Percentiles rank a stretch among this genome's conserved stretches.
phyloP scores from a whole-genome alignment of 2,113 vertebrate species.

The Nannobrachium achirus region DNA sequence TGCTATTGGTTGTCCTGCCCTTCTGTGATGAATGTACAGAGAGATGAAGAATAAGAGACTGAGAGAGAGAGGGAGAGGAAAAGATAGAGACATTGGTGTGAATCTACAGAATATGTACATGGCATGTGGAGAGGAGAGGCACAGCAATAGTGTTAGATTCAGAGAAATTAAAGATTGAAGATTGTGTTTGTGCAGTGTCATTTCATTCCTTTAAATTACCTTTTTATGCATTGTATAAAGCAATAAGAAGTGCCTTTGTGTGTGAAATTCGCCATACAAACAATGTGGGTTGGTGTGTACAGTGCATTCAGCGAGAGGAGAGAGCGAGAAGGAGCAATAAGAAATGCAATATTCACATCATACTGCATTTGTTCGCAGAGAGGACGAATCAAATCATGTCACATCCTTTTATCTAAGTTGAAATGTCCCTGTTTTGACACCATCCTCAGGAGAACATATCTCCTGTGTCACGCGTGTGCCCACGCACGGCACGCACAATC shows the following conservation, averaged over 20 bases:
- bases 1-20: too few relatives aligned
- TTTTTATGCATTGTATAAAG: too few relatives aligned
- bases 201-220: too few relatives aligned
- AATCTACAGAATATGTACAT: too few relatives aligned
- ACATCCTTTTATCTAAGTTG: constrained; percentile 1
- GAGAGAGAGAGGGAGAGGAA: not conserved
- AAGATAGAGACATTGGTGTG: too few relatives aligned
- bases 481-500: not conserved
- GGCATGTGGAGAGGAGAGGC: not conserved
- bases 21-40: not conserved
- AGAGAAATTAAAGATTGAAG: not conserved
- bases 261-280: too few relatives aligned
- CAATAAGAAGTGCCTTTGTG: too few relatives aligned
- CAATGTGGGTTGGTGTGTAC: too few relatives aligned
- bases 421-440: constrained; percentile 1
- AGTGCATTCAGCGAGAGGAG: not conserved
- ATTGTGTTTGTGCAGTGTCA: too few relatives aligned
- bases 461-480: not conserved
- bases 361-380: not conserved
- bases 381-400: not conserved
- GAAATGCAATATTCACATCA: not conserved
- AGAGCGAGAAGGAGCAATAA: not conserved
- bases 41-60: not conserved
- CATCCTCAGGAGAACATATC: not conserved
- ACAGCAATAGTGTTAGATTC: not conserved